These are phyloP conservation scores for Potorous gilbertii DNA, from an alignment of 2,797 vertebrate genomes.

Conservation along the genomic window DNA sequence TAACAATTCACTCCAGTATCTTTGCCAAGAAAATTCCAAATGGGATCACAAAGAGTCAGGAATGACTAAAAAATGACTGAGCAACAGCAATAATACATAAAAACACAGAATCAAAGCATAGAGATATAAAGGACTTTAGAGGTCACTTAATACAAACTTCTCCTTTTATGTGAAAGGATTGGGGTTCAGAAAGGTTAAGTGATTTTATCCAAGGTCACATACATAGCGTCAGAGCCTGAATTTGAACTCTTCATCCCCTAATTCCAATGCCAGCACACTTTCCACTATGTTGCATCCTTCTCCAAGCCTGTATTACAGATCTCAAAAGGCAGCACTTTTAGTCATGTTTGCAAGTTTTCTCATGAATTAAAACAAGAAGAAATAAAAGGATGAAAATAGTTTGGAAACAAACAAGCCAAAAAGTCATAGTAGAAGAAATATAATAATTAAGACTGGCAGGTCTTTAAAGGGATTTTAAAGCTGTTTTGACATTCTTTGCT, in stretches of 20 bases:
- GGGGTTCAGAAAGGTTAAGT: background rate
- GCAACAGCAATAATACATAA: background rate
- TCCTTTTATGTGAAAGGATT: background rate
- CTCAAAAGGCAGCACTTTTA: background rate
- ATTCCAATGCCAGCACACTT: background rate
- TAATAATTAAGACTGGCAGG: background rate
- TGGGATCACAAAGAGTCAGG: no score
- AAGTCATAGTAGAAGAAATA: slow-evolving; percentile 1
- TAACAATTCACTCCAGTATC: no score
- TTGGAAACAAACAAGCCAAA: slow-evolving; percentile 33
- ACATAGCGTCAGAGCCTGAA: background rate
- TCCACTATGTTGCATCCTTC: background rate
- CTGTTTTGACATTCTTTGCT: slow-evolving; percentile 39
- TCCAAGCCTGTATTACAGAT: background rate
- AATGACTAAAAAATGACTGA: no score
- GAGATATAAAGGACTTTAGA: background rate
- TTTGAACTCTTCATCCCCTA: background rate
- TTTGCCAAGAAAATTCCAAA: no score
- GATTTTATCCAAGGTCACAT: background rate
- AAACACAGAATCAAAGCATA: background rate
- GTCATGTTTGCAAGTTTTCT: background rate
- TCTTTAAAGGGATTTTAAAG: background rate
- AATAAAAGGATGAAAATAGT: background rate
- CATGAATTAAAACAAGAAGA: background rate
- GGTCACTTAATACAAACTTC: background rate